Evolutionary conservation across 2,113 vertebrate genomes (phyloP).

Genomic region (Myotis yumanensis): DNA sequence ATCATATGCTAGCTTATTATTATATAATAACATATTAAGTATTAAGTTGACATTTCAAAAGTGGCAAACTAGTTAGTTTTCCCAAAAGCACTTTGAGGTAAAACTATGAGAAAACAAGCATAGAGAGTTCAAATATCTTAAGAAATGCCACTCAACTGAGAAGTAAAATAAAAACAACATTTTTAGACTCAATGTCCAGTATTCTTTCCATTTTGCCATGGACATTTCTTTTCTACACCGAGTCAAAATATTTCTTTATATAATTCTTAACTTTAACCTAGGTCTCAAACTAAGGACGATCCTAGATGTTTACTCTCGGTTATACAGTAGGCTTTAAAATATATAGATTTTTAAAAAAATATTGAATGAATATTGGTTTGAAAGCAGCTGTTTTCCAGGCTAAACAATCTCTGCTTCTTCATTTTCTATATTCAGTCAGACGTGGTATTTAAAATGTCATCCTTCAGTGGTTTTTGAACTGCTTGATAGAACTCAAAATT

Average conservation of each 20-base stretch:
- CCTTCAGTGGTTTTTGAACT: neutral
- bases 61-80: neutral
- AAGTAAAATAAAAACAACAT: neutral
- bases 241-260: neutral
- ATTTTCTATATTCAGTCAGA: conserved; percentile 1
- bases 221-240: neutral
- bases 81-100: neutral
- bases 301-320: neutral
- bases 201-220: neutral
- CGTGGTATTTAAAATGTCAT: neutral
- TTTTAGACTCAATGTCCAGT: neutral
- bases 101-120: neutral
- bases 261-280: neutral
- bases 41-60: neutral
- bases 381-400: neutral
- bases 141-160: neutral
- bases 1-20: neutral
- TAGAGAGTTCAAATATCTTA: neutral
- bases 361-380: neutral
- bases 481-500: neutral
- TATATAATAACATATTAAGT: neutral
- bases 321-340: neutral
- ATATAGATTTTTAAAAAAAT: neutral
- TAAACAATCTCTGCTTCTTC: neutral
- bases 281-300: neutral